These are phyloP conservation scores for Nyctereutes procyonoides DNA, from an alignment of 2,113 vertebrate genomes.

Conservation along the genomic window DNA sequence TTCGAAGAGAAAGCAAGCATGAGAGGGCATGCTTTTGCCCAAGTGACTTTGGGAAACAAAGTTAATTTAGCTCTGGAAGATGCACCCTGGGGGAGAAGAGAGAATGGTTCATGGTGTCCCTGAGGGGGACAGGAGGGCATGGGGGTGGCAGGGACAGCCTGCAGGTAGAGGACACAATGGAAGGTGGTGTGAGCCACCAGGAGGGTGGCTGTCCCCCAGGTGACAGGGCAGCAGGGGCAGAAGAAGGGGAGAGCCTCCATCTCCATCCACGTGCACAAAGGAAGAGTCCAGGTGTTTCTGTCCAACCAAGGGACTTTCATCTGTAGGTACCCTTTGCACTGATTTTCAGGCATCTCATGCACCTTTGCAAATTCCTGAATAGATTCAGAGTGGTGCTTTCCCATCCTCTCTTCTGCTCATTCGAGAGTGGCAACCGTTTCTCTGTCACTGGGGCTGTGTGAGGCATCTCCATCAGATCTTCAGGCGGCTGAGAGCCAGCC, in stretches of 20 bases:
- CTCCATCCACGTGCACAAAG: neutral
- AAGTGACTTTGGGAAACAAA: neutral
- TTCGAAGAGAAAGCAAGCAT: neutral
- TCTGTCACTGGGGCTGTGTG: neutral
- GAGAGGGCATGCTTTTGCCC: neutral
- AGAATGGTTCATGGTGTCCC: neutral
- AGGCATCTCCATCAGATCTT: neutral
- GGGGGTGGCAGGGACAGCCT: too few relatives aligned
- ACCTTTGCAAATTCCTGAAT: neutral
- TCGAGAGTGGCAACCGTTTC: neutral
- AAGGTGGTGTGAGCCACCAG: neutral
- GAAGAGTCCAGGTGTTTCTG: neutral
- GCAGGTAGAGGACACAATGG: neutral
- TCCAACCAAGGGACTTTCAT: neutral
- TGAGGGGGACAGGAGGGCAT: rapidly evolving
- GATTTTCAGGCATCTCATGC: neutral
- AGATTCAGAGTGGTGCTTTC: too few relatives aligned
- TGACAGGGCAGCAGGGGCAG: too few relatives aligned
- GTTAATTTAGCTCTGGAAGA: neutral
- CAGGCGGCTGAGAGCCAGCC: rapidly evolving
- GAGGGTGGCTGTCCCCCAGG: neutral
- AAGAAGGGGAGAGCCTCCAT: neutral
- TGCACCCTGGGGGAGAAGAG: neutral
- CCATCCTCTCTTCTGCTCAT: neutral
- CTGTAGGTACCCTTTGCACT: neutral